These are phyloP conservation scores for Amphiduros pacificus DNA, from an alignment of 2,888 invertebrate genomes.

Conservation along the genomic window DNA sequence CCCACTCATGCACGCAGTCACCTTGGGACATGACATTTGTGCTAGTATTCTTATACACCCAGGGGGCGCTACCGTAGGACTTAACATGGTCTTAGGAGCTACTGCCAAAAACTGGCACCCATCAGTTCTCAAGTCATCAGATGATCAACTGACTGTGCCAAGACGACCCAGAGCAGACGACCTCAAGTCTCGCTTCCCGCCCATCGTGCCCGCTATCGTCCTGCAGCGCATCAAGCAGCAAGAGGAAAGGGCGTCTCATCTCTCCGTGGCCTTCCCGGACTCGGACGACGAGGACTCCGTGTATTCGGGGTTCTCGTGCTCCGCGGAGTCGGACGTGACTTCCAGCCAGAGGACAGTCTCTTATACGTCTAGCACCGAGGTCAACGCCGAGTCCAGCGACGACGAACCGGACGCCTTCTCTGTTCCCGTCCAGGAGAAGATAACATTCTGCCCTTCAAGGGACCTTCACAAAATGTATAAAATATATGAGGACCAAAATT, in stretches of 20 bases:
- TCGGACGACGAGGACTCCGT: slow-evolving; percentile 14
- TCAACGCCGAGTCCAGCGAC: slow-evolving; percentile 2
- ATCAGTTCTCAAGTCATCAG: too few relatives aligned
- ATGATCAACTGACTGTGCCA: too few relatives aligned
- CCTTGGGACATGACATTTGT: slow-evolving; percentile 37
- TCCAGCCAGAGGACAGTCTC: slow-evolving; percentile 25
- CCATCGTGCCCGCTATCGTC: slow-evolving; percentile 22
- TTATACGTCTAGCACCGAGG: slow-evolving; percentile 19
- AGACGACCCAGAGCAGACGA: slow-evolving; percentile 18
- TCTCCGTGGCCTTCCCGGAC: background rate
- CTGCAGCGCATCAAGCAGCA: slow-evolving; percentile 26
- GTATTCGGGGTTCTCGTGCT: slow-evolving; percentile 10
- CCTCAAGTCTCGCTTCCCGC: slow-evolving; percentile 22
- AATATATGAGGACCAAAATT: slow-evolving; percentile 14
- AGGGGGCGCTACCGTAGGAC: slow-evolving; percentile 36
- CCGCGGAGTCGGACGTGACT: slow-evolving; percentile 13
- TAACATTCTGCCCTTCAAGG: background rate
- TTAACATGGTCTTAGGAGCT: slow-evolving; percentile 12
- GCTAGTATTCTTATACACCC: slow-evolving; percentile 34
- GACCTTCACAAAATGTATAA: slow-evolving; percentile 4
- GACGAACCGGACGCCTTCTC: background rate
- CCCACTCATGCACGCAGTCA: slow-evolving; percentile 36
- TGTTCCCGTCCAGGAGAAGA: background rate
- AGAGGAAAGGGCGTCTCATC: slow-evolving; percentile 13
- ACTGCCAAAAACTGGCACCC: too few relatives aligned